phyloP scores from a whole-genome alignment of 37 sponge, comb jelly and placozoan species.

The Cliona cf. orientalis region DNA sequence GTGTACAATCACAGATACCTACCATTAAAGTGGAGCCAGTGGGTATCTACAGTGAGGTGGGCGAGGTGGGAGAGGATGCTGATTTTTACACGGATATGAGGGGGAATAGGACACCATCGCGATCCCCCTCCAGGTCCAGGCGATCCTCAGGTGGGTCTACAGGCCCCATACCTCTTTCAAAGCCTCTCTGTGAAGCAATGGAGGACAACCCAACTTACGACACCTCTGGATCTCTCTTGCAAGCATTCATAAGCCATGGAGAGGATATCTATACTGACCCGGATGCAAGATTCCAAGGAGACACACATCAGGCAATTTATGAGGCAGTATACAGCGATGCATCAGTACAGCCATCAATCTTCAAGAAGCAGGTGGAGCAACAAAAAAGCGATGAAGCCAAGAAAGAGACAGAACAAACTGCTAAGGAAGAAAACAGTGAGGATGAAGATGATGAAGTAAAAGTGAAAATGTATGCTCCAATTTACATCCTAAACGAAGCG shows the following conservation, averaged over 20 bases:
- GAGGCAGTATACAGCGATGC: constrained; percentile 4
- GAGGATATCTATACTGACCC: not conserved
- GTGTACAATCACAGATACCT: not conserved
- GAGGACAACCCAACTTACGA: too few species aligned
- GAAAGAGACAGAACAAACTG: not conserved
- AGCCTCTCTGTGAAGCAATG: too few species aligned
- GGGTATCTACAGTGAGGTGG: too few species aligned
- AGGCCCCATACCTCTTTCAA: too few species aligned
- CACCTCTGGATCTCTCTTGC: too few species aligned
- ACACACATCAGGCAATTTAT: not conserved
- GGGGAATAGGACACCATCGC: too few species aligned
- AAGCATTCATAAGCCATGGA: too few species aligned
- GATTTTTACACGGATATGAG: too few species aligned
- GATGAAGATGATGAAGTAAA: not conserved
- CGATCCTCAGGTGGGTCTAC: too few species aligned
- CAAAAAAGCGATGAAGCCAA: not conserved
- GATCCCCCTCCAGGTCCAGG: too few species aligned
- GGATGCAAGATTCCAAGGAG: not conserved
- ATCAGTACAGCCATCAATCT: not conserved
- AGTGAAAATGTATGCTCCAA: not conserved
- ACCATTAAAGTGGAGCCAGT: too few species aligned
- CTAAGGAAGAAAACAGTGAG: not conserved
- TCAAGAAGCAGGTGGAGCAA: not conserved
- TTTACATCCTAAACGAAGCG: not conserved
- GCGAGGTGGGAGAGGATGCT: too few species aligned